Conservation (phyloP, 2,888 invertebrate genomes). For the Stomorhina lunata region DNA sequence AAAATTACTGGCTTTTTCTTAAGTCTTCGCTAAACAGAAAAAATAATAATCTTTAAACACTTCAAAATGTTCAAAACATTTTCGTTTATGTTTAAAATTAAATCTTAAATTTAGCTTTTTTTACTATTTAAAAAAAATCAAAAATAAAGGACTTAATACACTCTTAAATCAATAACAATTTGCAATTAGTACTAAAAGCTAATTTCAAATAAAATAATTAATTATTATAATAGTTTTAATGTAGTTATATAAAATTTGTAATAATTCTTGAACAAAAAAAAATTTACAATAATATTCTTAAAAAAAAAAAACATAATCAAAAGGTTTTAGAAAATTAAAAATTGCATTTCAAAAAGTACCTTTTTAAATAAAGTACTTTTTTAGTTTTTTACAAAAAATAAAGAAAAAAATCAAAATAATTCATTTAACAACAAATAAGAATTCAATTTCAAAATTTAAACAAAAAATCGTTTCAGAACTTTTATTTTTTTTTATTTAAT, state of each 20-base stretch:
- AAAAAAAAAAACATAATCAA: constrained; percentile 11
- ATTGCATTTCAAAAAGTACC: background rate
- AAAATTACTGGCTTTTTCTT: constrained; percentile 63
- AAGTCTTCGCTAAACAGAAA: constrained; percentile 59
- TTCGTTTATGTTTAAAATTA: constrained; percentile 49
- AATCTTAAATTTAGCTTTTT: constrained; percentile 59
- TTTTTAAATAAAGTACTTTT: constrained; percentile 21
- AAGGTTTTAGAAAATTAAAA: background rate
- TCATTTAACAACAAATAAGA: constrained; percentile 34
- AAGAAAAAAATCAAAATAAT: constrained; percentile 19
- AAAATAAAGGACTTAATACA: constrained; percentile 56
- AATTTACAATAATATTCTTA: constrained; percentile 18
- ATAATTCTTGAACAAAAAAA: constrained; percentile 15
- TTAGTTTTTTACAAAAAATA: constrained; percentile 13
- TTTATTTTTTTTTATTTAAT: background rate
- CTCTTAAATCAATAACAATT: constrained; percentile 60
- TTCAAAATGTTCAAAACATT: constrained; percentile 29
- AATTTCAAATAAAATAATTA: constrained; percentile 42
- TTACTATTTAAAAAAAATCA: constrained; percentile 46
- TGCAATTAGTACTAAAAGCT: constrained; percentile 53
- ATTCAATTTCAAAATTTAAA: constrained; percentile 3
- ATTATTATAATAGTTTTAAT: background rate
- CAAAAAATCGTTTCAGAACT: background rate
- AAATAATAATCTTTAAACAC: constrained; percentile 54
- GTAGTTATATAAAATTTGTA: too few relatives aligned